phyloP scores from a whole-genome alignment of 2,113 vertebrate genomes.

The Tylochromis polylepis region DNA sequence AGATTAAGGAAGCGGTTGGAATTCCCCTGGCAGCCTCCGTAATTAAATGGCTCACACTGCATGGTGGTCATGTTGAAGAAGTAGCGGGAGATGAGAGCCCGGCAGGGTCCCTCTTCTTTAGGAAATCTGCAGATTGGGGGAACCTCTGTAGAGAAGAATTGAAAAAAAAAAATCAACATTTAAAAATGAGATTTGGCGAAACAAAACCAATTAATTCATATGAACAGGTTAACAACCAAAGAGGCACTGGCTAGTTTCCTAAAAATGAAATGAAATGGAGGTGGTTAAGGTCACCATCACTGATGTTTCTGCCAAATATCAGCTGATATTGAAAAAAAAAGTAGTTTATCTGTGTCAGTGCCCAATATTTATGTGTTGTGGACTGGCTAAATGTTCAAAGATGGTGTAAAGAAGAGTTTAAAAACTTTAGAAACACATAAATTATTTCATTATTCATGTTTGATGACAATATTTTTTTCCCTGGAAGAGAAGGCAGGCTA shows the following conservation, averaged over 20 bases:
- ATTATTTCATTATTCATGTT: fast-evolving
- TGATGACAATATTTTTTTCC: not conserved
- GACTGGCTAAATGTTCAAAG: not conserved
- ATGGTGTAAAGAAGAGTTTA: not conserved
- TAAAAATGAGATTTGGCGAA: not conserved
- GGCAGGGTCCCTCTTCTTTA: constrained; percentile 70
- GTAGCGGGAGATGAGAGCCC: constrained; percentile 60
- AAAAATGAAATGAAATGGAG: not conserved
- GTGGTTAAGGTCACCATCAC: not conserved
- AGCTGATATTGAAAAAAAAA: not conserved
- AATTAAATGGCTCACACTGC: constrained; percentile 81
- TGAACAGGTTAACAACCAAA: not conserved
- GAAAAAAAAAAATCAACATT: not conserved
- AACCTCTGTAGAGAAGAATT: constrained; percentile 73
- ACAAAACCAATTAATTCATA: not conserved
- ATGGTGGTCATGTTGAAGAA: constrained; percentile 88
- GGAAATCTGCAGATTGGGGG: constrained; percentile 81
- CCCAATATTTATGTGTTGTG: not conserved
- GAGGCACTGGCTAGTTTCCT: not conserved
- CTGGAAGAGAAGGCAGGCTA: not conserved
- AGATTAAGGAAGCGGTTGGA: constrained; percentile 78
- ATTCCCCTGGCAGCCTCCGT: constrained; percentile 76
- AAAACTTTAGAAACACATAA: not conserved
- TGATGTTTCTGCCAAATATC: not conserved
- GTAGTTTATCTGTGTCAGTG: not conserved